Evolutionary conservation across 2,888 invertebrate genomes (phyloP), one percentile per base, ranked within the genome.

Genomic region (Thera britannica): DNA sequence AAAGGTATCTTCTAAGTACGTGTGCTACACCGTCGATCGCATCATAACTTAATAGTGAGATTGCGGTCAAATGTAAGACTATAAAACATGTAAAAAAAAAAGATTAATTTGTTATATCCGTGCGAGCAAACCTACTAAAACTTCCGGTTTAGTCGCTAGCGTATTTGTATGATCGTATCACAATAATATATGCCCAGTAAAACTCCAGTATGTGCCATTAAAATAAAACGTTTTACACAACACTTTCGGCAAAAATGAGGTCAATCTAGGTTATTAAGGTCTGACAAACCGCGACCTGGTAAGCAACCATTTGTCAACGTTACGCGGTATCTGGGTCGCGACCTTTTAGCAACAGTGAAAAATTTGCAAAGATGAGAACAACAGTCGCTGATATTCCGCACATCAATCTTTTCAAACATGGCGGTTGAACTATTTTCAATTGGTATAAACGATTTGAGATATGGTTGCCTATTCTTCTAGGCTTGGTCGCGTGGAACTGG

Each of bases 261-360:
- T 64, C 71, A 65, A 52, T 65, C 54, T 64, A 69, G 66, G 71
- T 68, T 52, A 67, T 62, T 70, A 67, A 65, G 58, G 36, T 38
- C 65, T 55, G 67, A 57, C 62, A 65, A 61, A 65, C 60, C 44
- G 64, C 48, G 59, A 52, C 65, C 68, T 72, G 65, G 70, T 58
- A 64, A 71, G 70, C 67, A 67, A 38, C 57, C 65, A 70, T 74
- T 70, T 68, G 64, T 72, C 72, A 68, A 60, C 58, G 67, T 67
- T 66, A 67, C 54, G 61, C 54, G 61, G 64, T 44, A 72, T 72
- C 68, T 72, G 58, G 74, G 74, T 73, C 74, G 67, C 64, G 71
- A 61, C 74, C 72, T 72, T 58, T 72, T 59, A 67, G 35, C 54
- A 58, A 51, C 61, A n/a, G 23, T 67, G 68, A 62, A 68, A 69